Base-by-base conservation (phyloP, 2,113 vertebrate species). In the Psophia crepitans region DNA sequence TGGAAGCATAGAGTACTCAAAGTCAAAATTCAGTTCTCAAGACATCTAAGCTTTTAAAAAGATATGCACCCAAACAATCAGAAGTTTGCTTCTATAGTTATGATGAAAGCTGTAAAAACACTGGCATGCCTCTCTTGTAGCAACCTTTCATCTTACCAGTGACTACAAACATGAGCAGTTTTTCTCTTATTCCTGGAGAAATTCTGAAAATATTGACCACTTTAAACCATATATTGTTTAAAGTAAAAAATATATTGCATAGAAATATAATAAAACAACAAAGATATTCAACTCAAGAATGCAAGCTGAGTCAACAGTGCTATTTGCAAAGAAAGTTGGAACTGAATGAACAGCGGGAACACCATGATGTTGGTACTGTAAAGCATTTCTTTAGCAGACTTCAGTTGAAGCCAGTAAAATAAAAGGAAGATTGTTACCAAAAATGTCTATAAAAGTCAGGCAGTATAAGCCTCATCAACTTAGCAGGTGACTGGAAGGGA, bases 361-460 rank as follows among this genome's bases (percentile, higher is more conserved):
- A 30, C 61, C n/a, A 46, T 64, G 27, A 53, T 68, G 58, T 54
- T 56, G 39, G 17, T 64, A 65, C 39, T 60, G 51, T 20, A 73
- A 91, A 91, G 12, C 28, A 79, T 79, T 95, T 94, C 60, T 97
- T 97, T 76, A 93, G 86, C 43, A 82, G 79, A 69, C 84, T 94
- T 93, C 73, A 82, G 75, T 81, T 89, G 75, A 87, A 95, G n/a
- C 43, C 90, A 96, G 68, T 96, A 90, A 96, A 97, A 96, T 61
- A 61, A 94, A 92, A 92, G 51, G 61, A 92, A 93, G 7, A 35
- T 63, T 69, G 28, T 39, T 46, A 17, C 44, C 60, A 37, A 93
- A 89, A 81, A 92, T 48, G 37, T 81, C 76, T 86, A 60, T 85
- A 71, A 84, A 89, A 93, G 19, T 56, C 85, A 93, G 66, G 30